Base-by-base conservation (phyloP, 2,888 invertebrate species). In the Erannis defoliaria region DNA sequence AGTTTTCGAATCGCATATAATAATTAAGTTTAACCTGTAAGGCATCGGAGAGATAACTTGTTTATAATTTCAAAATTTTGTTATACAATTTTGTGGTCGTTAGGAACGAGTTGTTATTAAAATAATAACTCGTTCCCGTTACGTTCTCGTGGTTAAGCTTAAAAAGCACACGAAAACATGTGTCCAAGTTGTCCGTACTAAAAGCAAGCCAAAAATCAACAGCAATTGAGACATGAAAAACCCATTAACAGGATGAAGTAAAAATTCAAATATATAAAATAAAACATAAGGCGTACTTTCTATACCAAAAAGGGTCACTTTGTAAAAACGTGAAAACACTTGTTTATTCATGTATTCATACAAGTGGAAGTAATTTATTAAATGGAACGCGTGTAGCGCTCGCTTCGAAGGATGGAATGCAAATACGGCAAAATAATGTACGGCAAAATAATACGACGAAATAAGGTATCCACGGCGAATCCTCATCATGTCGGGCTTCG, bases 321-420 rank as follows among this genome's bases (percentile, higher is more conserved):
- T 64, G 64, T 69, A 66, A 71, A 72, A 71, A 62, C 62, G 59
- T 62, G 67, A 65, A 72, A 71, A 70, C 66, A 74, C 73, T 80
- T 72, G 74, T 75, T 78, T 77, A 77, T 74, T 62, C 67, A 64
- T 55, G 74, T 73, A 79, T 78, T 76, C 73, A 76, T 73, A 73
- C 70, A 75, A 78, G 80, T 75, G 72, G 80, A 81, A 82, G 81
- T 83, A 82, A 84, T 86, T 81, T 81, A 78, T 81, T 83, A 83
- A 84, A 85, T 84, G 83, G 78, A 76, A 77, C 71, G 71, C 73
- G 72, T 51, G 64, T 74, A 71, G 68, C 66, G 62, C 53, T 55
- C 62, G 38, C 60, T 49, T 56, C 59, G 43, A 62, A 69, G 63
- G 68, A 72, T 71, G 70, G 57, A 61, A 63, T 63, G 59, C 55